phyloP scores from a whole-genome alignment of 2,113 vertebrate species.

The Lophius piscatorius region DNA sequence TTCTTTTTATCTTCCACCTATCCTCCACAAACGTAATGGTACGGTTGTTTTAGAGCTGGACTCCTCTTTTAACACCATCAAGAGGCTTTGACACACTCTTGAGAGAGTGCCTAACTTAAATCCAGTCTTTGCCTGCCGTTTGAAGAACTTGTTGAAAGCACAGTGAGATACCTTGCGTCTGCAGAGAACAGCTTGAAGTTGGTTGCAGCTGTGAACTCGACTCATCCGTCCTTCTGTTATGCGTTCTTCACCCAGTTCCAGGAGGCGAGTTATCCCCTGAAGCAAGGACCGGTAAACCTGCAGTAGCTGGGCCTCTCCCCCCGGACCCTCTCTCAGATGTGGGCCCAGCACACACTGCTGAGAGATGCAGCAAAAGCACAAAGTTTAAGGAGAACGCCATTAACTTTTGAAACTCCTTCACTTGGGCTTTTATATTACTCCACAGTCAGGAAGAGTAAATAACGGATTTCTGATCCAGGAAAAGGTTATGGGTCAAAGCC shows the following conservation, averaged over 20 bases:
- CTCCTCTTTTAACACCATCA: slow-evolving; percentile 20
- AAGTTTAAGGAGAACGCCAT: slow-evolving; percentile 24
- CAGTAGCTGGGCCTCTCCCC: slow-evolving; percentile 66
- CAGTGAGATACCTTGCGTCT: slow-evolving; percentile 82
- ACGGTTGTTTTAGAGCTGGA: background rate
- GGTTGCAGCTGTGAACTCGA: slow-evolving; percentile 71
- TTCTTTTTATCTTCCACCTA: no score
- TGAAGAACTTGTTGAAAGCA: slow-evolving; percentile 33
- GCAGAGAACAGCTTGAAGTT: slow-evolving; percentile 79
- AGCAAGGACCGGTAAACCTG: slow-evolving; percentile 78
- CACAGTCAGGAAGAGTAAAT: background rate
- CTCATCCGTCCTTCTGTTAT: slow-evolving; percentile 62
- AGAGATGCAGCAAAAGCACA: slow-evolving; percentile 24
- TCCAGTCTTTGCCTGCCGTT: slow-evolving; percentile 11
- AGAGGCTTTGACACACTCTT: slow-evolving; percentile 7
- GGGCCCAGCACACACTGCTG: slow-evolving; percentile 77
- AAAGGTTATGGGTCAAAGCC: no score
- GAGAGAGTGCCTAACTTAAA: slow-evolving; percentile 21
- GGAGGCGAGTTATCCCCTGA: slow-evolving; percentile 76
- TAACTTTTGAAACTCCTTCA: slow-evolving; percentile 11
- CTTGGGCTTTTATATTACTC: background rate
- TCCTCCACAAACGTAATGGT: no score
- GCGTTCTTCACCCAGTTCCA: slow-evolving; percentile 79
- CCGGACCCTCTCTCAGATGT: slow-evolving; percentile 50
- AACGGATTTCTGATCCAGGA: background rate